Evolutionary conservation across 2,797 vertebrate species (phyloP), one percentile per base, ranked within the genome.

Genomic region (Zalophus californianus): DNA sequence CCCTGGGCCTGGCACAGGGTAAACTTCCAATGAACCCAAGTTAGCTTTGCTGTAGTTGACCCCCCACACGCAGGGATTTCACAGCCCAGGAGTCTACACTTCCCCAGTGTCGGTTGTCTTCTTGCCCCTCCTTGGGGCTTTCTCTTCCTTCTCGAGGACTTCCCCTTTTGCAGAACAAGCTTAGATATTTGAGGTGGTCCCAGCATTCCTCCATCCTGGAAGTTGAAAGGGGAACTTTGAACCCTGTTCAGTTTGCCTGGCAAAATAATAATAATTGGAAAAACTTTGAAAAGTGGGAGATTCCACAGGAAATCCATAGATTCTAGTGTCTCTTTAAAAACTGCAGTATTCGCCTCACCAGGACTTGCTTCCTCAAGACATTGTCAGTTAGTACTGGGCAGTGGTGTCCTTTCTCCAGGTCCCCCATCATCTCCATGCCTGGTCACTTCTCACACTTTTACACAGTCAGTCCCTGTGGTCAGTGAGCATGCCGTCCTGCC

Each of bases 381-480:
- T n/a, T 16, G 2, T 2, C 21, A 9, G 16, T 44, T 68, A 4
- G 23, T 16, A 18, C 87, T 25, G 66, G 50, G 12, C 0, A 5
- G 7, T 5, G 23, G 35, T 27, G 84, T 41, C 54, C n/a, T 7
- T 6, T 87, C 38, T 29, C 48, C 11, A 7, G 12, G 7, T 18
- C 86, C 60, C 48, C 52, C 3, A 2, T 41, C 14, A 1, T 21
- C 72, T 72, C 44, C 52, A 48, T 44, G 54, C 5, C 6, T 2
- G 5, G 9, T 11, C 35, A 3, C 38, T 35, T 75, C 48, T 32
- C 35, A 48, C 10, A 2, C 18, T 78, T 14, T 18, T 3, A 18
- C 83, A 25, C 7, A 12, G 7, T 54, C 0, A 0, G 23, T 50
- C 79, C 44, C 18, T 2, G 0, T 6, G 60, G 3, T 21, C 64